Evolutionary conservation across 1,140 invertebrate genomes (phyloP).

Genomic region (Caenorhabditis brenneri): DNA sequence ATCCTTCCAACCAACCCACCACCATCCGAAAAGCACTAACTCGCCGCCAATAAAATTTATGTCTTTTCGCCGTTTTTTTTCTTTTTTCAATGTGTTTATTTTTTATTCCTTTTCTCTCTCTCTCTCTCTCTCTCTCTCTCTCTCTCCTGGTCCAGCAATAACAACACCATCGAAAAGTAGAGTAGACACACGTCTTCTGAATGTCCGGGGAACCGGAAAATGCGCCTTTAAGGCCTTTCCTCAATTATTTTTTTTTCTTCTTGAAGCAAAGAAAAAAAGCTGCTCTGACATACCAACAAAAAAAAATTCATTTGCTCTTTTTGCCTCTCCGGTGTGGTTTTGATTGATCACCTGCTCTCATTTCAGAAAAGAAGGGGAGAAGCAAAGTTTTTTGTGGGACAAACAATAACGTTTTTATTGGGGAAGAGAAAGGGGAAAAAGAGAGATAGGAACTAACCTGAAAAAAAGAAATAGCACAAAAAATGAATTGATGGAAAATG

Average conservation of each 20-base stretch:
- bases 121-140: neutral
- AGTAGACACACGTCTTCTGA: neutral
- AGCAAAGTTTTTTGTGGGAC: neutral
- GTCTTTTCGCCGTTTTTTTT: neutral
- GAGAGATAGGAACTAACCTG: neutral
- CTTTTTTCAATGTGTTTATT: constrained; percentile 6
- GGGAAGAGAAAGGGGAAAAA: neutral
- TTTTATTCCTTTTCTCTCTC: neutral
- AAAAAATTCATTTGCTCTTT: neutral
- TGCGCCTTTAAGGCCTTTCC: too few species aligned
- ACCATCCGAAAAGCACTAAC: neutral
- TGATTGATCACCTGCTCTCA: constrained; percentile 30
- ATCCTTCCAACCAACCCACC: neutral
- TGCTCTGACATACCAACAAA: too few species aligned
- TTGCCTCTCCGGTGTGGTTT: neutral
- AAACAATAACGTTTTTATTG: neutral
- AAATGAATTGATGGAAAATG: too few species aligned
- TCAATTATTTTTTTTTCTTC: too few species aligned
- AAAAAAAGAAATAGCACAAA: too few species aligned
- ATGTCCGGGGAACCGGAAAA: constrained; percentile 9
- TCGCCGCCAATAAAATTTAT: constrained; percentile 39
- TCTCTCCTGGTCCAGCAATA: neutral
- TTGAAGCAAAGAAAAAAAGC: too few species aligned
- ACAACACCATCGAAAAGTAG: neutral
- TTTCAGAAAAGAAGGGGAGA: too few species aligned